These are phyloP conservation scores for Apocrypta bakeri DNA, from an alignment of 1,140 invertebrate species.

Conservation along the genomic window DNA sequence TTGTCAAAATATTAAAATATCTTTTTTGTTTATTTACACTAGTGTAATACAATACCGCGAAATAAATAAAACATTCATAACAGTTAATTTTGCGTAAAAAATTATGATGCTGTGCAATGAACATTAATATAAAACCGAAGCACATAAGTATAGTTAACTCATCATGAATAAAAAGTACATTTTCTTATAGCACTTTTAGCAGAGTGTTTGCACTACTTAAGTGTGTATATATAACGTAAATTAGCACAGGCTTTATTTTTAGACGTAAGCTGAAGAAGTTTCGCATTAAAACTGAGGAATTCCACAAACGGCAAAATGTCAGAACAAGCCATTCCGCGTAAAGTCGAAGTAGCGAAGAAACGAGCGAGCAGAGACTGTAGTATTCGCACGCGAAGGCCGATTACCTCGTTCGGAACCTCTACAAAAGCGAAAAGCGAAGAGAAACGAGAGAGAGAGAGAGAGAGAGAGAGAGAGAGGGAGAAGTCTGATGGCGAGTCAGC, in stretches of 20 bases:
- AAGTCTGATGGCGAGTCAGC: slow-evolving; percentile 43
- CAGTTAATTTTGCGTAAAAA: no score
- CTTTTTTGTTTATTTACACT: no score
- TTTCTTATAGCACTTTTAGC: no score
- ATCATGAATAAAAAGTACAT: no score
- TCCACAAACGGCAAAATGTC: background rate
- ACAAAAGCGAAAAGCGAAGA: slow-evolving; percentile 30
- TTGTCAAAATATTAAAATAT: no score
- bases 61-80: no score
- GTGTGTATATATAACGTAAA: no score
- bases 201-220: no score
- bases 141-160: no score
- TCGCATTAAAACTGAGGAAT: background rate
- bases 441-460: background rate
- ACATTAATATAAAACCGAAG: no score
- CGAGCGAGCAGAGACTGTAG: background rate
- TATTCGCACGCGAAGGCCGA: background rate
- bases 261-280: background rate
- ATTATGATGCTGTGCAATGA: no score
- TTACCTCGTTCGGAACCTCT: slow-evolving; percentile 18
- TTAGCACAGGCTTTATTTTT: background rate
- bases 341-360: background rate
- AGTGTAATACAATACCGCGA: no score
- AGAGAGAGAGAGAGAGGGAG: background rate
- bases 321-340: background rate